Evolutionary conservation across 2,797 vertebrate species (phyloP).

Genomic region (Poecile montanus): DNA sequence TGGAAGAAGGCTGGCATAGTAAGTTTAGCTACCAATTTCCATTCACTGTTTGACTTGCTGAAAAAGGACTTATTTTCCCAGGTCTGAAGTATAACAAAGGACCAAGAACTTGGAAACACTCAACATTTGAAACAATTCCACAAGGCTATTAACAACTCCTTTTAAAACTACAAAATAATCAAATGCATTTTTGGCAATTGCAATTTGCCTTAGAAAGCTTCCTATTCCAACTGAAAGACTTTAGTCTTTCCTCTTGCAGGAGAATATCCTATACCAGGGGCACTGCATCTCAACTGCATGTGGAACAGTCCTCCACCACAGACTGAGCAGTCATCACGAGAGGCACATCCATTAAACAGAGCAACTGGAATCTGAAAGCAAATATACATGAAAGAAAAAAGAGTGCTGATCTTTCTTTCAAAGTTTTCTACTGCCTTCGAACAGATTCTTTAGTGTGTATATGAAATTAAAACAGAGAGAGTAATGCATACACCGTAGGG

Average conservation of each 20-base stretch:
- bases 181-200: background rate
- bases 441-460: background rate
- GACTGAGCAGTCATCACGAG: accelerated
- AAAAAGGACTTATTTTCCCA: background rate
- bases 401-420: background rate
- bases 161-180: background rate
- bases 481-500: accelerated
- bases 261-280: background rate
- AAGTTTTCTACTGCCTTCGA: background rate
- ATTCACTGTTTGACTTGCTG: background rate
- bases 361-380: background rate
- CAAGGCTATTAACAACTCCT: background rate
- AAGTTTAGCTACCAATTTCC: background rate
- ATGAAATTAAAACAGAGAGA: background rate
- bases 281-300: background rate
- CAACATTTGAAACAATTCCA: background rate
- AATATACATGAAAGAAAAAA: background rate
- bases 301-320: background rate
- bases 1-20: background rate
- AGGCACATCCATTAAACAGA: background rate
- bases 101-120: background rate
- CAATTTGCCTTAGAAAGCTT: background rate
- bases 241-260: background rate
- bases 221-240: background rate
- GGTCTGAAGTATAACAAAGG: background rate